A percentile compares a stretch with the other conserved stretches of the same genome.
Evolutionary conservation across 1,140 invertebrate genomes (phyloP).

Genomic region (Aphaenogaster ashmeadi): DNA sequence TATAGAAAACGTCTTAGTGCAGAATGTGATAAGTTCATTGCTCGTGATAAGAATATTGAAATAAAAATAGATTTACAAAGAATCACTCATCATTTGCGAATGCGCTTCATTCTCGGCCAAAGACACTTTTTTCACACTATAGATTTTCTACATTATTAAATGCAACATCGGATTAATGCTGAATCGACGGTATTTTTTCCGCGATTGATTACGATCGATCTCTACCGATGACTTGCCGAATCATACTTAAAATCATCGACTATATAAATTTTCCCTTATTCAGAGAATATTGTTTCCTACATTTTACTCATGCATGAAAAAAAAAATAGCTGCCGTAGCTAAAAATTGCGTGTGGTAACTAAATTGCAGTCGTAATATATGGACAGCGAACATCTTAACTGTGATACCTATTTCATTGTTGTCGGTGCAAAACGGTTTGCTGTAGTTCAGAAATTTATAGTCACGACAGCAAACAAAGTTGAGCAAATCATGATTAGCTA

Average conservation of each 20-base stretch:
- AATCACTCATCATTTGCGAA: background rate
- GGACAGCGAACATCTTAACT: too few species aligned
- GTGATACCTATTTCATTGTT: too few species aligned
- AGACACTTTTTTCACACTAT: background rate
- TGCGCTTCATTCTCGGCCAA: background rate
- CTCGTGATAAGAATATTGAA: background rate
- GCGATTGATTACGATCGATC: slow-evolving; percentile 27
- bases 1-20: background rate
- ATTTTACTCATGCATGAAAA: background rate
- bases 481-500: too few species aligned
- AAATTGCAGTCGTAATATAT: too few species aligned
- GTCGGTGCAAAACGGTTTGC: too few species aligned
- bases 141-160: background rate
- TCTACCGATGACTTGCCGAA: background rate
- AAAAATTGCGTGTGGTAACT: too few species aligned
- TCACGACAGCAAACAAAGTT: too few species aligned
- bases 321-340: too few species aligned
- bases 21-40: background rate
- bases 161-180: background rate
- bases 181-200: background rate
- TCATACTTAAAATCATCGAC: background rate
- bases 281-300: background rate
- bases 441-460: too few species aligned
- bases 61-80: background rate
- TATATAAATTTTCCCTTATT: background rate